Evolutionary conservation across 2,113 vertebrate species (phyloP).

Genomic region (Scomber japonicus): DNA sequence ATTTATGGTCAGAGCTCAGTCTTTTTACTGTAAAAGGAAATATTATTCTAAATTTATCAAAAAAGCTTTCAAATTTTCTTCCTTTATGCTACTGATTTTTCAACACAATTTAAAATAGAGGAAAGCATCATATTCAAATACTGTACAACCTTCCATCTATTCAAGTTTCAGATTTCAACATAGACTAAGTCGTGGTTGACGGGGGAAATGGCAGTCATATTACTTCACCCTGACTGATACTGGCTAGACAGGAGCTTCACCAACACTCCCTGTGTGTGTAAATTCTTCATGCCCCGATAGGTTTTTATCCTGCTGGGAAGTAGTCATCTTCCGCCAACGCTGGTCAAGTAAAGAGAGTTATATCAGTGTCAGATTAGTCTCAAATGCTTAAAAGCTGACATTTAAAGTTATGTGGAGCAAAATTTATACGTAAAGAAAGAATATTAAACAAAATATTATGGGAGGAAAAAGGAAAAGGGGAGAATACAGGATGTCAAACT

Average conservation of each 20-base stretch:
- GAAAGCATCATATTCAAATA: not conserved
- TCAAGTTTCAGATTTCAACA: constrained; percentile 40
- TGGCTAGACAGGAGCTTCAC: constrained; percentile 80
- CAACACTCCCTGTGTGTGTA: constrained; percentile 77
- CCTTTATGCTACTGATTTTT: not conserved
- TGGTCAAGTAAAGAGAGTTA: constrained; percentile 63
- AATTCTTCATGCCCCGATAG: constrained; percentile 80
- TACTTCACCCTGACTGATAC: constrained; percentile 44
- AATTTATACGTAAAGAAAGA: too few species aligned
- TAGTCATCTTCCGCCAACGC: constrained; percentile 90
- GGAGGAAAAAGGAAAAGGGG: not conserved
- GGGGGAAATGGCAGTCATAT: constrained; percentile 5
- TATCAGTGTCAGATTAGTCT: constrained; percentile 14
- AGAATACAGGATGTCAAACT: not conserved
- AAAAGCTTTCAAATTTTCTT: not conserved
- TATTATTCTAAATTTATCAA: constrained; percentile 21
- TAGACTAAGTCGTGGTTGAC: constrained; percentile 2
- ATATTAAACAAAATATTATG: not conserved
- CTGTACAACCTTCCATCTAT: constrained; percentile 1
- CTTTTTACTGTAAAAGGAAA: not conserved
- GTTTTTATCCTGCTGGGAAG: constrained; percentile 75
- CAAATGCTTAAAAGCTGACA: not conserved
- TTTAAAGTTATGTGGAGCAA: not conserved
- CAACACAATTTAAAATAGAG: not conserved
- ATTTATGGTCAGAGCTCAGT: not conserved